These are phyloP conservation scores for Chiloscyllium punctatum DNA, from an alignment of 2,797 vertebrate species.

Conservation along the genomic window DNA sequence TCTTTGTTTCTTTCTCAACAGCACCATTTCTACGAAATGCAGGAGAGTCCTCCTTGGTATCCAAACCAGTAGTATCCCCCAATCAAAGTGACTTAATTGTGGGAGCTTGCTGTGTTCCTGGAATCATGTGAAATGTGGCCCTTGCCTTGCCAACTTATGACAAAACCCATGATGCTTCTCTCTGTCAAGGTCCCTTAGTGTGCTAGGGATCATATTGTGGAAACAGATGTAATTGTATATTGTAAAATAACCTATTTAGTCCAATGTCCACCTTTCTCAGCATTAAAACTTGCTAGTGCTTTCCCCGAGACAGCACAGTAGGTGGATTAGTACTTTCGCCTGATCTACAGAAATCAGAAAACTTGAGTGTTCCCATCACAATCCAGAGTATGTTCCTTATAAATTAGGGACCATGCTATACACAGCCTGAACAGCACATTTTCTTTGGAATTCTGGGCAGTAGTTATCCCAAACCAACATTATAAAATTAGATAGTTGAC, in stretches of 20 bases:
- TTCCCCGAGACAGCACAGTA: neutral
- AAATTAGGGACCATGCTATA: neutral
- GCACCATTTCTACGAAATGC: neutral
- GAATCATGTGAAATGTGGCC: neutral
- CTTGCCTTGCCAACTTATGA: neutral
- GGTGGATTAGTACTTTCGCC: neutral
- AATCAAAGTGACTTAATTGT: neutral
- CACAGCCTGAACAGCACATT: neutral
- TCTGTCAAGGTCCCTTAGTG: neutral
- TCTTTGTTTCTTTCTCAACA: neutral
- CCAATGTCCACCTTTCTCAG: too few species aligned
- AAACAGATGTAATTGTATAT: neutral
- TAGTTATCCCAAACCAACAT: neutral
- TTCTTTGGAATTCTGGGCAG: neutral
- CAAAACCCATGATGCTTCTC: neutral
- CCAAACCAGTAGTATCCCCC: too few species aligned
- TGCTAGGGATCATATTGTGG: neutral
- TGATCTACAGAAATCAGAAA: neutral
- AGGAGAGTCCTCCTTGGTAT: neutral
- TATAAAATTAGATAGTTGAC: neutral
- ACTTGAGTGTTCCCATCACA: neutral
- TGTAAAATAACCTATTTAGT: too few species aligned
- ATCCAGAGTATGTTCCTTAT: neutral
- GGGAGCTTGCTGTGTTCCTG: neutral
- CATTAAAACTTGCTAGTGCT: too few species aligned